A percentile compares a stretch with the other conserved stretches of the same genome.
Conservation (phyloP, 1,140 invertebrate species). For the Drosophila teissieri region DNA sequence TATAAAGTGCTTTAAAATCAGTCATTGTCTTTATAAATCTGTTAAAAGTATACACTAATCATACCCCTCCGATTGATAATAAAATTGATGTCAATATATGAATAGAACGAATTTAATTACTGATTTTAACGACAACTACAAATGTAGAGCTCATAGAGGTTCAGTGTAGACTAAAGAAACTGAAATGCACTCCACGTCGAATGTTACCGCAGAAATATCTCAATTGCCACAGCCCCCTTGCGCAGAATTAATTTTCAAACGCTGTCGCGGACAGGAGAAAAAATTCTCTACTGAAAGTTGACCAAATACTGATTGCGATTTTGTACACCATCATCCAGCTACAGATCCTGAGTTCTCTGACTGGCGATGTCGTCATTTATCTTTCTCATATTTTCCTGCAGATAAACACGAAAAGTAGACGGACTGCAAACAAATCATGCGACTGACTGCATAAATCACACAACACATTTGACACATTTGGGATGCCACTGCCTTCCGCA, state of each 20-base stretch:
- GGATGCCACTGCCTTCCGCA: slow-evolving; percentile 51
- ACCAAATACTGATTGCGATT: slow-evolving; percentile 68
- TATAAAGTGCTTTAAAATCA: too few species aligned
- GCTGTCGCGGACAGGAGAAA: slow-evolving; percentile 62
- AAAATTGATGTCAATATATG: not conserved
- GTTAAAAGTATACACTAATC: too few species aligned
- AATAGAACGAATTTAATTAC: slow-evolving; percentile 6
- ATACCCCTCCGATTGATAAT: too few species aligned
- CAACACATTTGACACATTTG: slow-evolving; percentile 82
- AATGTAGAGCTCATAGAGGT: not conserved
- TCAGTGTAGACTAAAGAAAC: slow-evolving; percentile 2
- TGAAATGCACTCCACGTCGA: slow-evolving; percentile 4
- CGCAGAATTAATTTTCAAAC: slow-evolving; percentile 8
- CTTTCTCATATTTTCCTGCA: slow-evolving; percentile 82
- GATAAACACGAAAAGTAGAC: slow-evolving; percentile 81
- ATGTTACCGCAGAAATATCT: slow-evolving; percentile 31
- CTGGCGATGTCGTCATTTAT: slow-evolving; percentile 65
- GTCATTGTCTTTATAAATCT: too few species aligned
- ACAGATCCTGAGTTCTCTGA: slow-evolving; percentile 23
- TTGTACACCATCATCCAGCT: slow-evolving; percentile 28
- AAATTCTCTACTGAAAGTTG: slow-evolving; percentile 74
- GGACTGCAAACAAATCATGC: slow-evolving; percentile 83
- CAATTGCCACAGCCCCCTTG: slow-evolving; percentile 11
- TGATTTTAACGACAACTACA: not conserved
- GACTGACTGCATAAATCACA: slow-evolving; percentile 83